phyloP scores from a whole-genome alignment of 2,888 invertebrate species.

The Troides oblongomaculatus region DNA sequence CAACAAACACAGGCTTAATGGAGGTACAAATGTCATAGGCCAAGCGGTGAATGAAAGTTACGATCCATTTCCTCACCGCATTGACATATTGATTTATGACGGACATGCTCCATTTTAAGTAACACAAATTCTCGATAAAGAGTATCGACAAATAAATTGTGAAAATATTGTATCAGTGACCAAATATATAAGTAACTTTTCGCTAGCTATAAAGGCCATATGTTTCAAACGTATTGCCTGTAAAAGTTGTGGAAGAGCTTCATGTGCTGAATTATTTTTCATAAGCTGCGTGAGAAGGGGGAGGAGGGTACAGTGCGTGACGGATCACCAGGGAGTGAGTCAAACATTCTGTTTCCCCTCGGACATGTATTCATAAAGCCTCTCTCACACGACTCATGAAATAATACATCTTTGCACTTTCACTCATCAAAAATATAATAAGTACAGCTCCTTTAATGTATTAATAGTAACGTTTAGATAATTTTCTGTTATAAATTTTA shows the following conservation, averaged over 20 bases:
- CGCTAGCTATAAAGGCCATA: conserved; percentile 14
- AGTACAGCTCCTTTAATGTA: conserved; percentile 10
- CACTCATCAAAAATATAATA: conserved; percentile 52
- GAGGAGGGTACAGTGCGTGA: conserved; percentile 48
- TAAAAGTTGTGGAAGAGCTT: conserved; percentile 10
- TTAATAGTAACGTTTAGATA: background rate
- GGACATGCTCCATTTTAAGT: conserved; percentile 47
- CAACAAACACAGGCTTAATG: conserved; percentile 43
- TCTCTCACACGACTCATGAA: conserved; percentile 22
- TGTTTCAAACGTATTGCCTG: conserved; percentile 22
- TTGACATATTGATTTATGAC: conserved; percentile 56
- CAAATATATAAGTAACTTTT: conserved; percentile 29
- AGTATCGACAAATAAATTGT: conserved; percentile 36
- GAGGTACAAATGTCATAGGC: conserved; percentile 47
- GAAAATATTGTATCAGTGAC: conserved; percentile 35
- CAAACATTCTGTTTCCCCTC: conserved; percentile 53
- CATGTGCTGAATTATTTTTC: conserved; percentile 36
- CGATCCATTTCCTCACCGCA: conserved; percentile 53
- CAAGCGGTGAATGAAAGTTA: conserved; percentile 58
- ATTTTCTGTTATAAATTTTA: background rate
- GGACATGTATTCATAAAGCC: conserved; percentile 36
- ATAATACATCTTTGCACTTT: conserved; percentile 36
- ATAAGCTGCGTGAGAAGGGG: conserved; percentile 37
- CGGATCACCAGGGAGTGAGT: conserved; percentile 62
- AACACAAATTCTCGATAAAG: conserved; percentile 41